phyloP scores from a whole-genome alignment of 1,140 invertebrate genomes.

The Drosophila sechellia region DNA sequence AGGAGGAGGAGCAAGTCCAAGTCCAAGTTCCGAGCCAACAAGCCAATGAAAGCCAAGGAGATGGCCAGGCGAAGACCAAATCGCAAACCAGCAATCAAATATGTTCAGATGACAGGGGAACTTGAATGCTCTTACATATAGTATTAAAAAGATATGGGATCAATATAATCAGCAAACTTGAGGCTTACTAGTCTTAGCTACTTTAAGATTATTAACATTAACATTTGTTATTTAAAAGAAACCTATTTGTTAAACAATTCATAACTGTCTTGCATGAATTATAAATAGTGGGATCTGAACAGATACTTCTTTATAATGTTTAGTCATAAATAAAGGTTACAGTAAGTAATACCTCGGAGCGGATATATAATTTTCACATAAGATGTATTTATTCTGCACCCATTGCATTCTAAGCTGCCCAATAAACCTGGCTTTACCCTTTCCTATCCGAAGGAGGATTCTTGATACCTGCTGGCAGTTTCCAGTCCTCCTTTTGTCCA shows the following conservation, averaged over 20 bases:
- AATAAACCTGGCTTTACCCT: conserved; percentile 21
- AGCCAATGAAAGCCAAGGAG: conserved; percentile 54
- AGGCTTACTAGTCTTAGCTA: too few relatives aligned
- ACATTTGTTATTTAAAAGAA: too few relatives aligned
- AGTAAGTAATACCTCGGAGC: background rate
- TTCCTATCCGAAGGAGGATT: background rate
- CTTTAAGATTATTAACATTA: too few relatives aligned
- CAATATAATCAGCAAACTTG: too few relatives aligned
- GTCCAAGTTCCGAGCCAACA: conserved; percentile 19
- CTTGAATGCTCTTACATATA: conserved; percentile 17
- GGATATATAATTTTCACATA: background rate
- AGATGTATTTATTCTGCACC: conserved; percentile 5
- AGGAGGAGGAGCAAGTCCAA: conserved; percentile 5
- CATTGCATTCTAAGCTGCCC: background rate
- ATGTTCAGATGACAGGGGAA: background rate
- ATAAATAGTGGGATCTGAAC: too few relatives aligned
- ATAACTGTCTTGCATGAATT: too few relatives aligned
- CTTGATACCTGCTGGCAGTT: conserved; percentile 36
- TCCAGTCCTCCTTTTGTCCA: conserved; percentile 32
- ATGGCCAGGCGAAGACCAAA: conserved; percentile 9
- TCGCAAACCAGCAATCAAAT: conserved; percentile 15
- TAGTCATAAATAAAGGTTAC: background rate
- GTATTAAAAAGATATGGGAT: too few relatives aligned
- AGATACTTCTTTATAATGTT: too few relatives aligned
- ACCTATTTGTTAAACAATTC: too few relatives aligned